Base-by-base conservation (phyloP, 2,888 invertebrate genomes). In the Acholoe squamosa region DNA sequence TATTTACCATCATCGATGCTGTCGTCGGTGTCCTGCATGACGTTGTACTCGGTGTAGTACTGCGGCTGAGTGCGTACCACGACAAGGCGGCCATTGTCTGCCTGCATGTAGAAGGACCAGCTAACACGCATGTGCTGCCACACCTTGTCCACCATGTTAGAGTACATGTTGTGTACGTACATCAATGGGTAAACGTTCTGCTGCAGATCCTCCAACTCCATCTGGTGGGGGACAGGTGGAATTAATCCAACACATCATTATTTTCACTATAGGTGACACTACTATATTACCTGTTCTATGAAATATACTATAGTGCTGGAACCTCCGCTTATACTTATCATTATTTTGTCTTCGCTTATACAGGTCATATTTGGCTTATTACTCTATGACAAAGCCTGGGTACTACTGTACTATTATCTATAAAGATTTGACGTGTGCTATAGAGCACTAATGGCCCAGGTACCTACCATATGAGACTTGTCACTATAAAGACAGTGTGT, bases 71-170 rank as follows among this genome's bases (percentile, higher is more conserved):
- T 95, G 77, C 93, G 94, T 77, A 95, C 92, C 10, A 95, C 93
- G 3, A 95, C 92, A 7, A 95, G 92, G 88, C 94, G 93, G 7
- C 95, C 95, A 84, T 94, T 84, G 91, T 93, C 94, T 54, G 93
- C 92, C 90, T 93, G 93, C 93, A 94, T 93, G 92, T 94, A 95
- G 90, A 94, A 93, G 0, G 95, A 94, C 95, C 95, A 95, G 90
- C 93, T 93, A 91, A 94, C 93, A 14, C 93, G 93, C 91, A 95
- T 92, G 90, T 94, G 94, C 25, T 93, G 92, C 84, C 93, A 93
- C 89, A 95, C 92, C 91, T 94, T 94, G 91, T 94, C 93, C 76
- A 95, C 91, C 93, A 95, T 94, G 92, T 94, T 94, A 89, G 93
- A 94, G 93, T 95, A 95, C 91, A 94, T 89, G 56, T 92, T 93